Evolutionary conservation across 2,113 vertebrate genomes (phyloP).

Genomic region (Boulengeromyrus knoepffleri): DNA sequence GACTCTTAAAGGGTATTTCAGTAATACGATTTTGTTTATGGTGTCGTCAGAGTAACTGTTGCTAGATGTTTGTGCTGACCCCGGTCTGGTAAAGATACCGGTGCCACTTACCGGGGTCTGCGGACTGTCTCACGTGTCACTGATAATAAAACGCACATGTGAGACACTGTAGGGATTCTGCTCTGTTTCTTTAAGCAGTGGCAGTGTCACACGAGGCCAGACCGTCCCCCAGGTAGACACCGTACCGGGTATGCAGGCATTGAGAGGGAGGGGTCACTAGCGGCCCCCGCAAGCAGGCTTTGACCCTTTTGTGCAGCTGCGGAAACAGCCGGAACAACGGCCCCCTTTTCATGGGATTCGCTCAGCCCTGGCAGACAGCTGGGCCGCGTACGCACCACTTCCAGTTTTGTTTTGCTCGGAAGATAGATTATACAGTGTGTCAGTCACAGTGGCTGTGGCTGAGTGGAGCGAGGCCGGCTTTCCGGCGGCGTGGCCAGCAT

Average conservation of each 20-base stretch:
- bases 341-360: conserved; percentile 9
- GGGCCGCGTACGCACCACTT: background rate
- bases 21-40: conserved; percentile 58
- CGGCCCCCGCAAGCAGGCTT: background rate
- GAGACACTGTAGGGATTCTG: conserved; percentile 58
- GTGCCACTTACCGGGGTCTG: conserved; percentile 49
- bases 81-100: conserved; percentile 47
- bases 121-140: conserved; percentile 26
- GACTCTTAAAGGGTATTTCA: conserved; percentile 11
- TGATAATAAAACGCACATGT: conserved; percentile 63
- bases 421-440: background rate
- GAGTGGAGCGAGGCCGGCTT: background rate
- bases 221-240: conserved; percentile 36
- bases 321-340: conserved; percentile 25
- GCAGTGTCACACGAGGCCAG: conserved; percentile 61
- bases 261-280: conserved; percentile 18
- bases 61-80: conserved; percentile 54
- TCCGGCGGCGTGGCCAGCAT: background rate
- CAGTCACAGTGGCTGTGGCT: background rate
- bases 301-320: background rate
- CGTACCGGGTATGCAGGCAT: conserved; percentile 33
- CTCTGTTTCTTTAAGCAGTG: conserved; percentile 65
- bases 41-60: background rate
- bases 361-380: background rate
- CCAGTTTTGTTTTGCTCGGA: background rate